Conservation (phyloP, 2,797 vertebrate species). For the Phoxinus dragarum region DNA sequence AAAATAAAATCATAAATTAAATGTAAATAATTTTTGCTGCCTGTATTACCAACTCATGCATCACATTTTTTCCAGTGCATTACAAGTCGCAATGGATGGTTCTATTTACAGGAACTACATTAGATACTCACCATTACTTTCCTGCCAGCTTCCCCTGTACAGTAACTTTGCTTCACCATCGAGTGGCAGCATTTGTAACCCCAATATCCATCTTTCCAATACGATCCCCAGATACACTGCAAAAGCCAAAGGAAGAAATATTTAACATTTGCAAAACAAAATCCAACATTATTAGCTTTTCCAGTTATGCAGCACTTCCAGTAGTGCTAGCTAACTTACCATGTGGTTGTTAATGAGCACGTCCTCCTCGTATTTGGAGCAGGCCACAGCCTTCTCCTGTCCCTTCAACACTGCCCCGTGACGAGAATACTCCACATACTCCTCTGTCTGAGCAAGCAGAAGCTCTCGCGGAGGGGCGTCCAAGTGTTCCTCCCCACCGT, state of each 20-base stretch:
- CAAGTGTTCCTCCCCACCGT: constrained; percentile 94
- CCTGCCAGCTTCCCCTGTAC: constrained; percentile 92
- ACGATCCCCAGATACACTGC: constrained; percentile 97
- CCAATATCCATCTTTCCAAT: constrained; percentile 95
- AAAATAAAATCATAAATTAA: too few species aligned
- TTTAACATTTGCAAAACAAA: background rate
- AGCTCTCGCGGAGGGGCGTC: constrained; percentile 90
- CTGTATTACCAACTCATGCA: background rate
- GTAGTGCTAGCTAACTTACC: constrained; percentile 68
- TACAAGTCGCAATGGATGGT: background rate
- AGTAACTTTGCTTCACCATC: constrained; percentile 96
- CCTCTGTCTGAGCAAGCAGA: constrained; percentile 94
- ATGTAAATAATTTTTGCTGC: too few species aligned
- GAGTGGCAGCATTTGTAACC: constrained; percentile 97
- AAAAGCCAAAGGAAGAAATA: constrained; percentile 25
- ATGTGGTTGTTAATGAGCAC: constrained; percentile 93
- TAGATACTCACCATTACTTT: constrained; percentile 80
- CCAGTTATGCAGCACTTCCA: background rate
- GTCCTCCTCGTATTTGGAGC: constrained; percentile 97
- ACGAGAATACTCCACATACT: constrained; percentile 96
- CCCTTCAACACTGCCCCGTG: constrained; percentile 97
- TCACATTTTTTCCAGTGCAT: background rate
- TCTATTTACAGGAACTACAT: background rate
- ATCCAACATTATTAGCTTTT: background rate
- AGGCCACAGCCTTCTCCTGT: constrained; percentile 92